Conservation (phyloP, 2,797 vertebrate genomes). For the Danio jaintianensis region DNA sequence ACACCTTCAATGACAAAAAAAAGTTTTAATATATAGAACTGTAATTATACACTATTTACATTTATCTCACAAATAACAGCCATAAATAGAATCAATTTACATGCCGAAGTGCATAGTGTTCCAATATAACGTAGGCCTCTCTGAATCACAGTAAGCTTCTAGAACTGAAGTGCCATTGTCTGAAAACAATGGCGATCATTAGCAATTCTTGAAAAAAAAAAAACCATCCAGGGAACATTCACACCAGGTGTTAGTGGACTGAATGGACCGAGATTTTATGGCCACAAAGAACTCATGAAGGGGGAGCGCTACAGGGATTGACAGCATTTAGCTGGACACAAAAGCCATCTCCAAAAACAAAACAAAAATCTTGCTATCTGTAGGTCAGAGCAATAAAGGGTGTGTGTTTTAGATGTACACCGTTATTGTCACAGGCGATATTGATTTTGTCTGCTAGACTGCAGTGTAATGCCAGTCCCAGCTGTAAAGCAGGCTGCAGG, state of each 20-base stretch:
- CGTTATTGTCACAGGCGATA: slow-evolving; percentile 67
- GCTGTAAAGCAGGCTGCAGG: slow-evolving; percentile 61
- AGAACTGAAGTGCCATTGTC: slow-evolving; percentile 23
- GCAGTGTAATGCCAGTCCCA: slow-evolving; percentile 77
- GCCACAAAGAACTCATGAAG: slow-evolving; percentile 49
- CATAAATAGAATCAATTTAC: slow-evolving; percentile 72
- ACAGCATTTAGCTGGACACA: neutral
- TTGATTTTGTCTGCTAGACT: slow-evolving; percentile 62
- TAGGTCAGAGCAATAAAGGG: slow-evolving; percentile 82
- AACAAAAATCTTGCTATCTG: slow-evolving; percentile 59
- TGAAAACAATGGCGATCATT: slow-evolving; percentile 45
- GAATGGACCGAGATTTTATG: slow-evolving; percentile 43
- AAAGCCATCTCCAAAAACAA: neutral
- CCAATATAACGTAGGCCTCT: slow-evolving; percentile 44
- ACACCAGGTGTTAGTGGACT: slow-evolving; percentile 51
- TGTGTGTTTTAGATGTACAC: slow-evolving; percentile 72
- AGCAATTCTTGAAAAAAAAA: slow-evolving; percentile 41
- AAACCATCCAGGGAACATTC: slow-evolving; percentile 48
- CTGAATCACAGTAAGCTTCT: slow-evolving; percentile 46
- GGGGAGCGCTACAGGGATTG: slow-evolving; percentile 8
- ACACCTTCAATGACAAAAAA: slow-evolving; percentile 49
- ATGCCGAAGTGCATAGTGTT: slow-evolving; percentile 75
- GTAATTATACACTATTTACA: slow-evolving; percentile 75
- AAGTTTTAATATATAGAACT: slow-evolving; percentile 67
- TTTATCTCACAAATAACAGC: slow-evolving; percentile 65